Evolutionary conservation across 2,888 invertebrate genomes (phyloP).

Genomic region (Archaeoteleia sp.): DNA sequence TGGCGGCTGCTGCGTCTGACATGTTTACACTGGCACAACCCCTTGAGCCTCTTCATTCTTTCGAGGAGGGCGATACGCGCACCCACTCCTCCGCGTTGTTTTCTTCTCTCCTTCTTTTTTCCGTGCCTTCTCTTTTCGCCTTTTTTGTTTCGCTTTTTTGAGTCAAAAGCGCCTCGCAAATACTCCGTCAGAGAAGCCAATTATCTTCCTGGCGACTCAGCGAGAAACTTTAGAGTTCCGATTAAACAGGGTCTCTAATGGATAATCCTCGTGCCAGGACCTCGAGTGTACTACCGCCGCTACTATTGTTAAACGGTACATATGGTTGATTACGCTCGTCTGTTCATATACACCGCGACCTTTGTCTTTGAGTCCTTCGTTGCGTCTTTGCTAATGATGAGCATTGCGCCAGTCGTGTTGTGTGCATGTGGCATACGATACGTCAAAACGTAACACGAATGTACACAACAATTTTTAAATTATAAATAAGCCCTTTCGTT

Average conservation of each 20-base stretch:
- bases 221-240: constrained; percentile 72
- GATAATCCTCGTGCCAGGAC: constrained; percentile 66
- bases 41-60: constrained; percentile 66
- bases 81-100: constrained; percentile 49
- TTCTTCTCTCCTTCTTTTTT: constrained; percentile 48
- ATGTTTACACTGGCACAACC: constrained; percentile 73
- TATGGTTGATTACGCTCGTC: constrained; percentile 52
- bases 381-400: constrained; percentile 49
- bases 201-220: constrained; percentile 57
- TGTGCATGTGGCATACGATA: constrained; percentile 12
- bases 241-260: constrained; percentile 73
- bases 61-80: constrained; percentile 60
- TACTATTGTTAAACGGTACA: constrained; percentile 53
- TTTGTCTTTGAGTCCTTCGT: constrained; percentile 44
- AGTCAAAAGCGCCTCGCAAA: constrained; percentile 70
- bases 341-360: constrained; percentile 49
- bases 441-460: no score
- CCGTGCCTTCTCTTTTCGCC: constrained; percentile 45
- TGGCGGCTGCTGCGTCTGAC: constrained; percentile 73
- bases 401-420: constrained; percentile 34
- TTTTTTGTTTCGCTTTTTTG: constrained; percentile 55
- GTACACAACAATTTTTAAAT: no score
- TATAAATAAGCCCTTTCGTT: no score
- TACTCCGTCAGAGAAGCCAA: constrained; percentile 61
- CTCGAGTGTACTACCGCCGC: constrained; percentile 40